These are phyloP conservation scores for Neomorphus geoffroyi DNA, from an alignment of 2,797 vertebrate species.

Conservation along the genomic window DNA sequence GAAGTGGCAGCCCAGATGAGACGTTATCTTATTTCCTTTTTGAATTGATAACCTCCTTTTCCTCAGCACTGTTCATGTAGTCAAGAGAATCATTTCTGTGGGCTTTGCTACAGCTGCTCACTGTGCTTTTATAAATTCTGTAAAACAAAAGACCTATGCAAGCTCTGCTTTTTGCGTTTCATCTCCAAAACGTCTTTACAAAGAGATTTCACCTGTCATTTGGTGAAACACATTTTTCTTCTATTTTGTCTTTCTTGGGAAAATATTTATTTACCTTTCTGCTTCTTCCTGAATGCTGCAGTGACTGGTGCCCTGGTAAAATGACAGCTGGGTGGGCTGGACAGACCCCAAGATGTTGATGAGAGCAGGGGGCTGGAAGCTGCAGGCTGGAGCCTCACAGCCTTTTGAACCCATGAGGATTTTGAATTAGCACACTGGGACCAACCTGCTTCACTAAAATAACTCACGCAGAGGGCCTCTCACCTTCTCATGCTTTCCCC, in stretches of 20 bases:
- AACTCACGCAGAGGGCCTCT: not conserved
- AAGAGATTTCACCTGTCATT: not conserved
- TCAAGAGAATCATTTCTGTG: not conserved
- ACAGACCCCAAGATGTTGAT: rapidly evolving
- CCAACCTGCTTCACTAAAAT: not conserved
- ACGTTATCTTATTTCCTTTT: not conserved
- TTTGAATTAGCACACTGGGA: not conserved
- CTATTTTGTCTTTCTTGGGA: not conserved
- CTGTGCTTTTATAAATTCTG: not conserved
- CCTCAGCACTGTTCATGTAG: not conserved
- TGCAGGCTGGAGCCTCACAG: not conserved
- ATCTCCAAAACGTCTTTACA: not conserved
- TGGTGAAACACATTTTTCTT: not conserved
- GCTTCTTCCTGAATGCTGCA: not conserved
- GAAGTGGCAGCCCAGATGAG: not conserved
- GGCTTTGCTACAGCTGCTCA: not conserved
- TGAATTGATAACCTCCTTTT: not conserved
- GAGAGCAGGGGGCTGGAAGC: not conserved
- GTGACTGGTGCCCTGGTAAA: not conserved
- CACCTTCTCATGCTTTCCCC: constrained; percentile 7
- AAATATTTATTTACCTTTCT: not conserved
- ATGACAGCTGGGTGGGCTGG: not conserved
- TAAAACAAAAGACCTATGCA: not conserved
- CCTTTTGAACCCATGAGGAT: not conserved
- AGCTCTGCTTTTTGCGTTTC: not conserved